Conservation (phyloP, 2,113 vertebrate genomes). For the Scomber japonicus region DNA sequence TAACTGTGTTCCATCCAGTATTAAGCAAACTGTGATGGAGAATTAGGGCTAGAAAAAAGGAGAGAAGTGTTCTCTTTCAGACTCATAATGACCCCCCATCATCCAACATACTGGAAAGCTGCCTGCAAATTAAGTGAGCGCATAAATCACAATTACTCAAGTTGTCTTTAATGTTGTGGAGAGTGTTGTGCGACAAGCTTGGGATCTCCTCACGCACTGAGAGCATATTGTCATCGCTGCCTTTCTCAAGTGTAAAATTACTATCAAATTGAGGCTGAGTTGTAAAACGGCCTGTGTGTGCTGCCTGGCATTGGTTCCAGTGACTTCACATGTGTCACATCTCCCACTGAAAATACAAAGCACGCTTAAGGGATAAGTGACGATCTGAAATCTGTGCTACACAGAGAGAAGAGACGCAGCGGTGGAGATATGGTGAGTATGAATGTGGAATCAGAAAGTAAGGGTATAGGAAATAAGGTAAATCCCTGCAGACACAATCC, state of each 20-base stretch:
- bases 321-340: conserved; percentile 36
- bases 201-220: conserved; percentile 11
- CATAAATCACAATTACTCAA: conserved; percentile 49
- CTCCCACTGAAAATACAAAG: conserved; percentile 18
- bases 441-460: background rate
- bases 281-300: conserved; percentile 35
- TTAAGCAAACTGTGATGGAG: background rate
- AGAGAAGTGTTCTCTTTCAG: background rate
- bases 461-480: background rate
- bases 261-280: conserved; percentile 40
- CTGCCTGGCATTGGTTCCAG: conserved; percentile 20
- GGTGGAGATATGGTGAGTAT: background rate
- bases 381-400: conserved; percentile 17
- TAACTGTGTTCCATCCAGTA: background rate
- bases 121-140: conserved; percentile 42
- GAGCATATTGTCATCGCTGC: conserved; percentile 22
- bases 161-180: conserved; percentile 48
- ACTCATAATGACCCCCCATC: conserved; percentile 16
- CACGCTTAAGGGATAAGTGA: conserved; percentile 23
- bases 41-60: background rate
- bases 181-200: conserved; percentile 25
- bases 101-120: conserved; percentile 14
- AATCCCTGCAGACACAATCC: too few species aligned
- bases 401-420: background rate
- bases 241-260: conserved; percentile 65